These are phyloP conservation scores for Nothocercus nigrocapillus DNA, from an alignment of 2,113 vertebrate species.

Conservation along the genomic window DNA sequence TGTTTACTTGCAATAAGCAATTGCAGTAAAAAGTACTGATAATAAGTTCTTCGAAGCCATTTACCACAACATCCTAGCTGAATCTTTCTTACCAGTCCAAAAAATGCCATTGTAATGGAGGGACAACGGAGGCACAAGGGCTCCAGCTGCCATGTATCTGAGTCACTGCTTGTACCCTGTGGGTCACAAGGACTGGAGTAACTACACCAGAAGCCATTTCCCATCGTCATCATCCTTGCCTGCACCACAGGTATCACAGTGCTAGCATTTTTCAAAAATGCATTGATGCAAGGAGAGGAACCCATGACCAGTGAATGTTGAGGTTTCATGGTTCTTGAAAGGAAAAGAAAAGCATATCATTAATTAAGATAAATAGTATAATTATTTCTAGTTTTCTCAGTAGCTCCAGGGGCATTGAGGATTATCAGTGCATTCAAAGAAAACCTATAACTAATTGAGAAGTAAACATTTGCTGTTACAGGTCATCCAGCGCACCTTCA, in stretches of 20 bases:
- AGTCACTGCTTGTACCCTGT: neutral
- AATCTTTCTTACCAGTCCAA: neutral
- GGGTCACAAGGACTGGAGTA: neutral
- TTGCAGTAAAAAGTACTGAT: neutral
- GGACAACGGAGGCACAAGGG: neutral
- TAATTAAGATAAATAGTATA: neutral
- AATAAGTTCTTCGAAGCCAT: neutral
- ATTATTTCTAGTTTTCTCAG: neutral
- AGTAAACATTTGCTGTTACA: neutral
- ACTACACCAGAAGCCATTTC: neutral
- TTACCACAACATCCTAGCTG: neutral
- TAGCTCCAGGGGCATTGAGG: neutral
- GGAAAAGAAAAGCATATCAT: neutral
- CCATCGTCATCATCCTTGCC: neutral
- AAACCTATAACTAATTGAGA: conserved; percentile 1
- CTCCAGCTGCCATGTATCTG: neutral
- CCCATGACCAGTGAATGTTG: neutral
- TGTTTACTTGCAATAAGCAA: neutral
- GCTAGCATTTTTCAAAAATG: neutral
- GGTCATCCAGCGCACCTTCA: neutral
- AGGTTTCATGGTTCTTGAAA: neutral
- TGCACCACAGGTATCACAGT: neutral
- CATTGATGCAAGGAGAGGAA: neutral
- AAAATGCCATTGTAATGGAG: neutral
- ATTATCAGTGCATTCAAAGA: neutral